Conservation (phyloP, 1,140 invertebrate genomes). For the Drosophila nigromelanica region DNA sequence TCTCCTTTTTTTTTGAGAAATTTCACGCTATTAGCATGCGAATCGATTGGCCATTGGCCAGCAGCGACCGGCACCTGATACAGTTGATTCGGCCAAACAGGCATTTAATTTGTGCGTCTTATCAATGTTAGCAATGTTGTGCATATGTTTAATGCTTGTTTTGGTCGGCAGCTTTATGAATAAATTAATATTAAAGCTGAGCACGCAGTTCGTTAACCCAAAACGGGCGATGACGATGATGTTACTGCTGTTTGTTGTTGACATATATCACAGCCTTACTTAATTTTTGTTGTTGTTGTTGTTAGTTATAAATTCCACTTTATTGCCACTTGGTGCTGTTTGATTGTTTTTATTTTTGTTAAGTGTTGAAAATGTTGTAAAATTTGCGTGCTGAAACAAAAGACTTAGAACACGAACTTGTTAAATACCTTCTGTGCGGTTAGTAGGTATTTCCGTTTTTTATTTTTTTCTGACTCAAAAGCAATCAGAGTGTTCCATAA, state of each 20-base stretch:
- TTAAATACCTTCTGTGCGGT: background rate
- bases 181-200: conserved; percentile 65
- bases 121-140: conserved; percentile 67
- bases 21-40: conserved; percentile 78
- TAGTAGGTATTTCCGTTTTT: background rate
- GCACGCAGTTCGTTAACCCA: conserved; percentile 72
- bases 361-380: conserved; percentile 42
- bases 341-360: conserved; percentile 44
- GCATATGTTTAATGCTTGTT: conserved; percentile 67
- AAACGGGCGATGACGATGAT: conserved; percentile 30
- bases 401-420: conserved; percentile 71
- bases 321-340: conserved; percentile 57
- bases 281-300: conserved; percentile 23
- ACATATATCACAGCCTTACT: conserved; percentile 40
- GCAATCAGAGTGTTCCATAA: conserved; percentile 23
- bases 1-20: conserved; percentile 41
- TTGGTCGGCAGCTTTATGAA: conserved; percentile 58
- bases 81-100: conserved; percentile 2
- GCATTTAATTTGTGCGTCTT: conserved; percentile 72
- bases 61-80: conserved; percentile 55
- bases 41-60: conserved; percentile 48
- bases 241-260: conserved; percentile 27
- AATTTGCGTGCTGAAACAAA: conserved; percentile 52
- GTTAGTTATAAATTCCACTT: conserved; percentile 65
- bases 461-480: conserved; percentile 33